Conservation (phyloP, 2,113 vertebrate species). For the Vombatus ursinus region DNA sequence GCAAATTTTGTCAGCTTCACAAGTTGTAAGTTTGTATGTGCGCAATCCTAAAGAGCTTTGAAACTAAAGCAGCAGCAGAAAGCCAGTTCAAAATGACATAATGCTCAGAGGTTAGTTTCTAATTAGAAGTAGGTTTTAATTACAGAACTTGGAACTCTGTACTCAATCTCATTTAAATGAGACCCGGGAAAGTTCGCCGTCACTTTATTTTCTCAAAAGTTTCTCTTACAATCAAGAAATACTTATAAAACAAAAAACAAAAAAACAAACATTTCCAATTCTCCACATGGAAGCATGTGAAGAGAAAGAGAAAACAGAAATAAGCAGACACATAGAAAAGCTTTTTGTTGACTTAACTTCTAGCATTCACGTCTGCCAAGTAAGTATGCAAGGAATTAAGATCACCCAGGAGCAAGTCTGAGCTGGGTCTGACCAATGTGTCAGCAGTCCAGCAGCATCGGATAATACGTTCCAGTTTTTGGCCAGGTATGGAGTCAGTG, state of each 20-base stretch:
- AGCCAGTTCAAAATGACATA: not conserved
- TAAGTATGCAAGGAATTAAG: slow-evolving; percentile 77
- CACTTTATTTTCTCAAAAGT: slow-evolving; percentile 75
- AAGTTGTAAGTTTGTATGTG: slow-evolving; percentile 12
- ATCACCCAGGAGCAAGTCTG: slow-evolving; percentile 81
- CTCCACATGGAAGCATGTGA: not conserved
- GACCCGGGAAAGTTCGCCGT: slow-evolving; percentile 18
- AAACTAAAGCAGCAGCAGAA: not conserved
- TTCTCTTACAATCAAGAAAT: not conserved
- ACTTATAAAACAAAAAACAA: not conserved
- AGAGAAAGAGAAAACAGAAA: not conserved
- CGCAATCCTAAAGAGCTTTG: not conserved
- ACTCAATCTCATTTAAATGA: not conserved
- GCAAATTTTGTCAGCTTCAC: not conserved
- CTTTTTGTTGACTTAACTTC: not conserved
- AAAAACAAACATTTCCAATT: not conserved
- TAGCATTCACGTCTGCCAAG: slow-evolving; percentile 35
- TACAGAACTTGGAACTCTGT: not conserved
- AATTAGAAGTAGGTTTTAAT: not conserved
- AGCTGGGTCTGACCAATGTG: slow-evolving; percentile 77
- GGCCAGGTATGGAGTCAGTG: slow-evolving; percentile 15
- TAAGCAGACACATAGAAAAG: accelerated
- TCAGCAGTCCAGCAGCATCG: slow-evolving; percentile 85
- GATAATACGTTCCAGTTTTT: slow-evolving; percentile 62
- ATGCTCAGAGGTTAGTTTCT: not conserved